phyloP scores from a whole-genome alignment of 2,797 vertebrate genomes.

The Smutsia gigantea region DNA sequence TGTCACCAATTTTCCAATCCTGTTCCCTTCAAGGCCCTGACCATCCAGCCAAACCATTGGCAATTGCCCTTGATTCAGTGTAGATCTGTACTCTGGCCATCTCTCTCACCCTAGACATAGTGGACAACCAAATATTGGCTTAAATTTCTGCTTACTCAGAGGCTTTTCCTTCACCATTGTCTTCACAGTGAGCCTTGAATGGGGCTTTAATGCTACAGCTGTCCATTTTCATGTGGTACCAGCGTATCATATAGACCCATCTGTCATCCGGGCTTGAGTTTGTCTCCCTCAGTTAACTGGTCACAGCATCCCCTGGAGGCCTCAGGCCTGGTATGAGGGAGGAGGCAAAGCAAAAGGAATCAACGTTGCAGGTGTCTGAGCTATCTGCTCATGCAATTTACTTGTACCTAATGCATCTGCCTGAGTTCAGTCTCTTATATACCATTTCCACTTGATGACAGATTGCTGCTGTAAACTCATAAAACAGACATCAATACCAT shows the following conservation, averaged over 20 bases:
- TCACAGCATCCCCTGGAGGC: neutral
- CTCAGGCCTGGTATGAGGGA: neutral
- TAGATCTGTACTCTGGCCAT: neutral
- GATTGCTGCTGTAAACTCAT: neutral
- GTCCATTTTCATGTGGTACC: neutral
- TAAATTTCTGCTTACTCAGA: neutral
- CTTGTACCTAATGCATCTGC: neutral
- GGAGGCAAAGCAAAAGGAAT: neutral
- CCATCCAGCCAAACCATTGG: neutral
- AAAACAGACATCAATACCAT: neutral
- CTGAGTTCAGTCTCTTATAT: neutral
- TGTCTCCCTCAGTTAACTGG: neutral
- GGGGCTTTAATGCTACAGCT: neutral
- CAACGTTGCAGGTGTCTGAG: neutral
- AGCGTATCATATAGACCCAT: neutral
- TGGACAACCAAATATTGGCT: neutral
- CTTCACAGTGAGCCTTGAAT: neutral
- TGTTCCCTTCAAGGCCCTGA: neutral
- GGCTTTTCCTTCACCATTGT: neutral
- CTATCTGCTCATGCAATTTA: neutral
- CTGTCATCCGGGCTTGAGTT: neutral
- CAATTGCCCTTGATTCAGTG: neutral
- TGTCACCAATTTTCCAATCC: neutral
- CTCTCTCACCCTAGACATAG: neutral
- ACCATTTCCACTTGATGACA: neutral